Evolutionary conservation across 1,140 invertebrate genomes (phyloP), one percentile per base, ranked within the genome.

Genomic region (Bradynema listronoti): DNA sequence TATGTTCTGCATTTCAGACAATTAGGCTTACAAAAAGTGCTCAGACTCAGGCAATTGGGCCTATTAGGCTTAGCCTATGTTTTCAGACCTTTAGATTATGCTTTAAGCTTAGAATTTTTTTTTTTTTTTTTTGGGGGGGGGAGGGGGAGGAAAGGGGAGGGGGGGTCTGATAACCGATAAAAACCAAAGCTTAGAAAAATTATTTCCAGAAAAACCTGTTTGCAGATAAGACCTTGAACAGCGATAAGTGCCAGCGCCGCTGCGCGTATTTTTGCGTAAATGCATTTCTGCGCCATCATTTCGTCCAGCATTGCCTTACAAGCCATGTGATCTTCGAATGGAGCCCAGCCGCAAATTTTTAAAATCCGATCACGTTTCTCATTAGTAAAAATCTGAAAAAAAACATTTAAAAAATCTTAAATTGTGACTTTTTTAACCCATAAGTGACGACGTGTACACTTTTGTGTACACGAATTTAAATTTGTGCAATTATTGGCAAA

Each of bases 361-460:
- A 70, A 30, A 50, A 67, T 73, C 30, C 65, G 49, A 36, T 71
- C 66, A 33, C 65, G 42, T 32, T 46, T 71, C 30, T 67, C 45
- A 50, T 67, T 67, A 25, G 43, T 45, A 58, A 72, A 67, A 24
- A 70, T 39, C 66, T 68, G 19, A 67, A n/a, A 33, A 27, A 58
- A 32, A 58, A 60, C 19, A 50, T 16, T 55, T n/a, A 25, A 47
- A 2, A 16, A 24, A 61, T 43, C 27, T 9, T 61, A 4, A 58
- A 11, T 22, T n/a, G n/a, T n/a, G n/a, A n/a, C n/a, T n/a, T n/a
- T n/a, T n/a, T n/a, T n/a, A n/a, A n/a, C n/a, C n/a, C n/a, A n/a
- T n/a, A n/a, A n/a, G n/a, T n/a, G n/a, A n/a, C n/a, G n/a, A n/a
- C n/a, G n/a, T n/a, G n/a, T n/a, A n/a, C n/a, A n/a, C n/a, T n/a